phyloP scores from a whole-genome alignment of 2,113 vertebrate genomes.

The Pseudopipra pipra region DNA sequence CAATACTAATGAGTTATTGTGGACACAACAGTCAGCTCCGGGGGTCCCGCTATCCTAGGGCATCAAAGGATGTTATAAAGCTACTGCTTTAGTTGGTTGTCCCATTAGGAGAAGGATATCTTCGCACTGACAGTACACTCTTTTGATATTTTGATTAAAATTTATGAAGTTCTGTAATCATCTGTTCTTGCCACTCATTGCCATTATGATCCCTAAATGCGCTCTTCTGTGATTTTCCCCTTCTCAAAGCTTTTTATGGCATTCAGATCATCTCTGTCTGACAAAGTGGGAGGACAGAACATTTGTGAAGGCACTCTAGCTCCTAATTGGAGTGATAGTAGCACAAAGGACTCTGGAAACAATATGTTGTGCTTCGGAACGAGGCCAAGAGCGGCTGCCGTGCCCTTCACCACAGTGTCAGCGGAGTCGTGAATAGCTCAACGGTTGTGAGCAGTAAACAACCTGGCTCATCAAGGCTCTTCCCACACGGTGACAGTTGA shows the following conservation, averaged over 20 bases:
- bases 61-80: constrained; percentile 45
- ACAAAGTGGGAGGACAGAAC: constrained; percentile 50
- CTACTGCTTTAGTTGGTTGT: constrained; percentile 8
- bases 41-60: constrained; percentile 29
- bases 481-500: constrained; percentile 12
- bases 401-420: constrained; percentile 43
- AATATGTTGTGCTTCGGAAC: background rate
- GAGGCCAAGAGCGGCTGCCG: background rate
- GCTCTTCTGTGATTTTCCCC: constrained; percentile 16
- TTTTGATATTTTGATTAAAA: constrained; percentile 62
- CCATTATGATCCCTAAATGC: constrained; percentile 39
- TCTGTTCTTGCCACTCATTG: constrained; percentile 23
- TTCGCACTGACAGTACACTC: background rate
- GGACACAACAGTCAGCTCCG: background rate
- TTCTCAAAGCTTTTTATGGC: constrained; percentile 21
- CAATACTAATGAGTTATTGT: constrained; percentile 50
- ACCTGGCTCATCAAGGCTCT: constrained; percentile 47
- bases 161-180: constrained; percentile 58
- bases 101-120: constrained; percentile 16
- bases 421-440: background rate
- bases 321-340: constrained; percentile 58
- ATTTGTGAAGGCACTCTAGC: constrained; percentile 32
- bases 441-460: constrained; percentile 29
- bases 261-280: constrained; percentile 39
- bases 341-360: constrained; percentile 41